Base-by-base conservation (phyloP, 2,113 vertebrate species). In the Plecturocebus donacophilus region DNA sequence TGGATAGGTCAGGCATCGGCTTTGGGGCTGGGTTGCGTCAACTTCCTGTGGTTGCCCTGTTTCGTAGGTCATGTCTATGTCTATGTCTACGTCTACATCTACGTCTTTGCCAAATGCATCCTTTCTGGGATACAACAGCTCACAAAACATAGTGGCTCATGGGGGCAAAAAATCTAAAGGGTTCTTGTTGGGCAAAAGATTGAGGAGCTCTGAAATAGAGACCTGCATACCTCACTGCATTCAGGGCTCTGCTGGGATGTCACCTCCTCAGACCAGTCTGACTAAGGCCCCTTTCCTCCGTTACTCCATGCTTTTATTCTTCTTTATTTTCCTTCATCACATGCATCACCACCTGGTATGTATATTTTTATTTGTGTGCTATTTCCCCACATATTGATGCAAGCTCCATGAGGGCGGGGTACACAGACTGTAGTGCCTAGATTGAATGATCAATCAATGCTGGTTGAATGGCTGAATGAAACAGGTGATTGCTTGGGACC, bases 91-190 rank as follows among this genome's bases (percentile, higher is more conserved):
- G 8, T 35, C 49, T 49, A 49, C 42, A 42, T 42, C 83, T 76
- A 11, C 20, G 21, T 88, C 40, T 68, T 49, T 56, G 66, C 40
- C 75, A 91, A 87, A 91, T 17, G n/a, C 12, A 32, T 70, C 20
- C n/a, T 92, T 95, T 66, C 38, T 56, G 30, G 30, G 80, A 52
- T 58, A 10, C 5, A 54, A 76, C 38, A 85, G 66, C n/a, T 95
- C 58, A 73, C 47, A 64, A 73, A 89, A 90, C 54, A 47, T 9
- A 79, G 61, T 47, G 21, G 56, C 52, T 21, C 30, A 23, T 16
- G 21, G 49, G 27, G 42, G 58, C 47, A 91, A 71, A 71, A 9
- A 68, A 61, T 27, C 45, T 23, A 38, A 90, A 73, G 4, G 2
- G 21, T 45, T 89, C 77, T 35, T 49, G n/a, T 56, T 25, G 30